Conservation (phyloP, 2,797 vertebrate genomes). For the Lepilemur septentrionalis region DNA sequence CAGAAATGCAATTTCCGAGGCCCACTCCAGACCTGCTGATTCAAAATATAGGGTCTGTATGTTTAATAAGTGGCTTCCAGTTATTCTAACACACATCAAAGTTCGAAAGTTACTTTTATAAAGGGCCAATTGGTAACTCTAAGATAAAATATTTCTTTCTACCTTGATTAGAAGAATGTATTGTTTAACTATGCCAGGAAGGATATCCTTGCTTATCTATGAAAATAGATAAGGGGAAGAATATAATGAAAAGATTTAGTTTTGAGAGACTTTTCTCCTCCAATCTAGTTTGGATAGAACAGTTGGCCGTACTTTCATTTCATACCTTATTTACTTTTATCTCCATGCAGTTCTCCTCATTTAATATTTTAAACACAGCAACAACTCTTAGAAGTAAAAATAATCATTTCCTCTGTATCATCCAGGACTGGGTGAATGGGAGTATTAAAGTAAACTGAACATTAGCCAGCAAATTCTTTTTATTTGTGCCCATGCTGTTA, state of each 20-base stretch:
- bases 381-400: neutral
- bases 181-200: neutral
- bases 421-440: neutral
- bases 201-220: neutral
- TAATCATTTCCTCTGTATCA: neutral
- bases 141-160: neutral
- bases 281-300: neutral
- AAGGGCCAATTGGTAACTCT: neutral
- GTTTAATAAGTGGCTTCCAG: neutral
- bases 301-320: neutral
- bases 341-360: neutral
- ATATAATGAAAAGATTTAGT: neutral
- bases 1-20: neutral
- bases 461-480: neutral
- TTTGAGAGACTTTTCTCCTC: neutral
- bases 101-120: slow-evolving; percentile 38
- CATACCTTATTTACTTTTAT: neutral
- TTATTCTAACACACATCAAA: neutral
- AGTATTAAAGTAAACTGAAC: neutral
- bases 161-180: neutral
- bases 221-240: neutral
- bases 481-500: neutral
- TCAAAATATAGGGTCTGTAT: neutral
- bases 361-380: slow-evolving; percentile 22
- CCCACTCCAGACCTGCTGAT: neutral